Base-by-base conservation (phyloP, 2,888 invertebrate species). In the Diaperis boleti region DNA sequence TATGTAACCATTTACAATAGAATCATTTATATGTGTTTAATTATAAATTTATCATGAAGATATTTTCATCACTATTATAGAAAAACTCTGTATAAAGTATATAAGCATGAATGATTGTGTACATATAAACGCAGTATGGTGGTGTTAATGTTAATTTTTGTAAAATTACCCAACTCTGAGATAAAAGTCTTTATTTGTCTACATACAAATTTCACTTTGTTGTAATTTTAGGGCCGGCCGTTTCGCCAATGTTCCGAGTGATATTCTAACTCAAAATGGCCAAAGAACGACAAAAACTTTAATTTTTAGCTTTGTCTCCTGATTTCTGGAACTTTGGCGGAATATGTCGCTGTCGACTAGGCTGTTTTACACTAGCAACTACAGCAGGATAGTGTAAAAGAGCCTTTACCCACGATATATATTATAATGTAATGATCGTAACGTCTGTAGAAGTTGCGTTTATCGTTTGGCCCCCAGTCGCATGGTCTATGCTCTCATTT, bases 41-140 rank as follows among this genome's bases (percentile, higher is more conserved):
- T 72, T 73, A 74, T 70, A 74, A 75, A 76, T 74, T 76, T 76
- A 78, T 76, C 74, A 76, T 73, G 78, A 59, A 59, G 76, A 80
- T 81, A 81, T 81, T 81, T 81, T 81, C 79, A 81, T 78, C 79
- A 81, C 75, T 79, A 74, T 75, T 76, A 77, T 74, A 75, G 76
- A 64, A 68, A 63, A 56, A 63, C 55, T 42, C 60, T 66, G 66
- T 62, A 66, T 50, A 59, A 66, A 65, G 62, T 69, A 65, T 69
- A 65, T 62, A 69, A 65, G 69, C 65, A 72, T 70, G 68, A 66
- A 68, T 72, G 70, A 73, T 68, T 72, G 74, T 75, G 74, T 75
- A 75, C 68, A 75, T 75, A 74, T 68, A 72, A n/a, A 70, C 64
- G 68, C 72, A 73, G 74, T 75, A 74, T 72, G 73, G 69, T 71